Evolutionary conservation across 1,140 invertebrate species (phyloP), one percentile per base, ranked within the genome.

Genomic region (Leptinotarsa lineolata): DNA sequence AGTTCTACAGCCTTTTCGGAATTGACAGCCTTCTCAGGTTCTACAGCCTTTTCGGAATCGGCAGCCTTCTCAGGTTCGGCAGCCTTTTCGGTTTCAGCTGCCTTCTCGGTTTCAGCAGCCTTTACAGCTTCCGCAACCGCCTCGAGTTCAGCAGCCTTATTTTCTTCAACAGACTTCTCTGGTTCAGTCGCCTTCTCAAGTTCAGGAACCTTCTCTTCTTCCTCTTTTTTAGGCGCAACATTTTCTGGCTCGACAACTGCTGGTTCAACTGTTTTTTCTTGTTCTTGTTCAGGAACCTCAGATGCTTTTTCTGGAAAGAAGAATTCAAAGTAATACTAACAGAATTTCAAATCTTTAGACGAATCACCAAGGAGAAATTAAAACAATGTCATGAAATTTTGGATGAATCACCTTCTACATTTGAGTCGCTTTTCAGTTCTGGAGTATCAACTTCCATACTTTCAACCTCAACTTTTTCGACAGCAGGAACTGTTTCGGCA

Each of bases 241-340:
- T 72, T 68, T 72, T 68, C 72, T 63, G 67, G 24, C 60, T 63
- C 46, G 6, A 60, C 46, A 30, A 64, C 54, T 46, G 39, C 63
- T 44, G 67, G 60, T 72, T 64, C 21, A 18, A 63, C 66, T 73
- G 45, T 4, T 58, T 54, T 54, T 54, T 54, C 16, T 15, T 15
- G n/a, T 18, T 54, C 48, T 15, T 15, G 48, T 16, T 54, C 48
- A 54, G 48, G 4, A 15, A 46, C 46, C 13, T 46, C 30, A 24
- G n/a, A 45, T 46, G 61, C 48, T 72, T 72, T 63, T 59, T 74
- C 73, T 63, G 61, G 1, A 63, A 20, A 63, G 20, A 22, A 63
- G 1, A 22, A 21, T 21, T 16, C 16, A 20, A 63, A 63, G 24
- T 21, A 8, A 30, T 63, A 15, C 13, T 20, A 4, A 22, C 6